A percentile compares a stretch with the other conserved stretches of the same genome.
phyloP scores from a whole-genome alignment of 2,888 invertebrate genomes.

The Parnassius glacialis region DNA sequence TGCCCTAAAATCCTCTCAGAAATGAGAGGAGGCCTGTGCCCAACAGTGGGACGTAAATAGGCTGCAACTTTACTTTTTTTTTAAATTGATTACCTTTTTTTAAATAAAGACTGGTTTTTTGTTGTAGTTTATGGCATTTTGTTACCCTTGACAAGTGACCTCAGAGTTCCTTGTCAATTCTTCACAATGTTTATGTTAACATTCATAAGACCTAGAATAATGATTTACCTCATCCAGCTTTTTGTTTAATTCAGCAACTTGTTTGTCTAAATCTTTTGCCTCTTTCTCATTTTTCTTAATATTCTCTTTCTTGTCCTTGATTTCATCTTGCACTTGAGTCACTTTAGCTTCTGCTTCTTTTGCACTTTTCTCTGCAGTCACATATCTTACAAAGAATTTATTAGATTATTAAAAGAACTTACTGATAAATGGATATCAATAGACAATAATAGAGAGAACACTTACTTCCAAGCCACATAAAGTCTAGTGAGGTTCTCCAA shows the following conservation, averaged over 20 bases:
- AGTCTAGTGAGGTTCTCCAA: constrained; percentile 90
- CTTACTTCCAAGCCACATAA: constrained; percentile 87
- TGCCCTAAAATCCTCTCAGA: too few relatives aligned
- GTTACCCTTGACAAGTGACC: neutral
- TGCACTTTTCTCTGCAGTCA: constrained; percentile 74
- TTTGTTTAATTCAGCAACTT: constrained; percentile 82
- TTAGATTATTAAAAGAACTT: neutral
- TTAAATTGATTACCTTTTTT: too few relatives aligned
- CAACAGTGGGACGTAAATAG: too few relatives aligned
- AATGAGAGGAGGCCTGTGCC: too few relatives aligned
- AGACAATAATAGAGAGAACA: neutral
- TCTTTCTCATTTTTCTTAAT: constrained; percentile 80
- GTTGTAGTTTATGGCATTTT: too few relatives aligned
- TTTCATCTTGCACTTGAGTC: constrained; percentile 78
- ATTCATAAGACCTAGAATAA: too few relatives aligned
- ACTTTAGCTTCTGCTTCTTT: constrained; percentile 77
- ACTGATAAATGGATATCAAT: neutral
- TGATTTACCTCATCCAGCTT: constrained; percentile 82
- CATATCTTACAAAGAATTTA: constrained; percentile 52
- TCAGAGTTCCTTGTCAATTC: neutral
- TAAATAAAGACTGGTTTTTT: too few relatives aligned
- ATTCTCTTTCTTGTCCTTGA: constrained; percentile 73
- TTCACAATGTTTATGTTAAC: too few relatives aligned
- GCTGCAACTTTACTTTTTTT: too few relatives aligned
- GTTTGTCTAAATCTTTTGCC: constrained; percentile 75